Conservation (phyloP, 2,888 invertebrate species). For the Platynereis dumerilii region DNA sequence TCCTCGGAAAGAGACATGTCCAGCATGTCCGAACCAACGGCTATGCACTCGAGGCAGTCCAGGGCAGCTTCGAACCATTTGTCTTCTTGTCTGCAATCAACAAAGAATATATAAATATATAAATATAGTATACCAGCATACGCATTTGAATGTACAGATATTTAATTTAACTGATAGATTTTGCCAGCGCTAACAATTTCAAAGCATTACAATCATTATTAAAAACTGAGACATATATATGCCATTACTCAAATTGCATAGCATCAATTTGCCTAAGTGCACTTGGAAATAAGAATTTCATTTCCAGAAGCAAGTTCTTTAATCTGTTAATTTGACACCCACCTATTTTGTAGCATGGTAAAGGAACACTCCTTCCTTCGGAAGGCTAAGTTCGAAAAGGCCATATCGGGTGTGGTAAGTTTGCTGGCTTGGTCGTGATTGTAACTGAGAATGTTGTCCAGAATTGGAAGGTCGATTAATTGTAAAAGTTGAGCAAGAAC, state of each 20-base stretch:
- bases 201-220: too few relatives aligned
- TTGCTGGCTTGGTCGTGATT: slow-evolving; percentile 8
- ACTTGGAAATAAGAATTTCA: too few relatives aligned
- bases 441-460: slow-evolving; percentile 44
- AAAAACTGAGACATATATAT: too few relatives aligned
- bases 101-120: too few relatives aligned
- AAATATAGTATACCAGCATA: too few relatives aligned
- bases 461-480: slow-evolving; percentile 56
- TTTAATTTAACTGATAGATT: too few relatives aligned
- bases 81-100: slow-evolving; percentile 38
- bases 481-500: slow-evolving; percentile 55
- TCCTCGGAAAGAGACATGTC: slow-evolving; percentile 45
- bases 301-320: too few relatives aligned
- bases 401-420: not conserved
- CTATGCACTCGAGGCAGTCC: slow-evolving; percentile 53
- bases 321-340: too few relatives aligned
- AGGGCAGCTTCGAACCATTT: slow-evolving; percentile 51
- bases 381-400: slow-evolving; percentile 37
- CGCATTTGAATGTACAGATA: too few relatives aligned
- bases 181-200: too few relatives aligned
- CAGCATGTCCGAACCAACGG: slow-evolving; percentile 49
- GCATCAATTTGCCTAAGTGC: too few relatives aligned
- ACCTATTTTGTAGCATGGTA: slow-evolving; percentile 10
- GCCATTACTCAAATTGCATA: too few relatives aligned
- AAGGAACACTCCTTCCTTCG: slow-evolving; percentile 27